Percentiles rank a stretch among this genome's conserved stretches.
Conservation (phyloP, 1,140 invertebrate genomes). For the Phymastichus coffea region DNA sequence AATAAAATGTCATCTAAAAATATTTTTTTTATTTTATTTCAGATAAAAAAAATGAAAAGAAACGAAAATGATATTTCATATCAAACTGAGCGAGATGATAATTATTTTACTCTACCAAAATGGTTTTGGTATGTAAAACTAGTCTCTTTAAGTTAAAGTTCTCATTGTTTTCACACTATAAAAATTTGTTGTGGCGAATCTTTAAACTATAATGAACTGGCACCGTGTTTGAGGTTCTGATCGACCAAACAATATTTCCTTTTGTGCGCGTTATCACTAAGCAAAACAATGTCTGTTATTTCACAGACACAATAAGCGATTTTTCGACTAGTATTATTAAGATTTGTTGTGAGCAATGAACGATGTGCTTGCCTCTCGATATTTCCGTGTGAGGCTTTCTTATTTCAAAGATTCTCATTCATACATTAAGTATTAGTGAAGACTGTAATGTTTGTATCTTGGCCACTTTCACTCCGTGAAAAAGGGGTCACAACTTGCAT, state of each 20-base stretch:
- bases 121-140: constrained; percentile 22
- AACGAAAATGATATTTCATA: background rate
- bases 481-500: constrained; percentile 65
- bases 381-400: background rate
- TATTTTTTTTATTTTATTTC: constrained; percentile 1
- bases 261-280: constrained; percentile 20
- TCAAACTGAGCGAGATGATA: too few relatives aligned
- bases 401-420: background rate
- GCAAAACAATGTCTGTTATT: constrained; percentile 10
- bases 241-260: constrained; percentile 14
- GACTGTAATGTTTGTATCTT: constrained; percentile 22
- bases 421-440: constrained; percentile 39
- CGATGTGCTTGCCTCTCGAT: background rate
- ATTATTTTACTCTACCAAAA: constrained; percentile 12
- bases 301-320: constrained; percentile 17
- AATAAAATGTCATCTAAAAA: constrained; percentile 25
- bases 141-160: constrained; percentile 13
- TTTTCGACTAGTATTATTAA: constrained; percentile 33
- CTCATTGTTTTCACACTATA: constrained; percentile 16
- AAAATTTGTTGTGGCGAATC: constrained; percentile 19
- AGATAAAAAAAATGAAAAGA: constrained; percentile 8
- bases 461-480: constrained; percentile 38
- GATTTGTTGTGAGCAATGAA: constrained; percentile 13
- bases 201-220: constrained; percentile 25
- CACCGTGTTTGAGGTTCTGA: constrained; percentile 6